Evolutionary conservation across 1,140 invertebrate species (phyloP).

Genomic region (Drosophila arizonae): DNA sequence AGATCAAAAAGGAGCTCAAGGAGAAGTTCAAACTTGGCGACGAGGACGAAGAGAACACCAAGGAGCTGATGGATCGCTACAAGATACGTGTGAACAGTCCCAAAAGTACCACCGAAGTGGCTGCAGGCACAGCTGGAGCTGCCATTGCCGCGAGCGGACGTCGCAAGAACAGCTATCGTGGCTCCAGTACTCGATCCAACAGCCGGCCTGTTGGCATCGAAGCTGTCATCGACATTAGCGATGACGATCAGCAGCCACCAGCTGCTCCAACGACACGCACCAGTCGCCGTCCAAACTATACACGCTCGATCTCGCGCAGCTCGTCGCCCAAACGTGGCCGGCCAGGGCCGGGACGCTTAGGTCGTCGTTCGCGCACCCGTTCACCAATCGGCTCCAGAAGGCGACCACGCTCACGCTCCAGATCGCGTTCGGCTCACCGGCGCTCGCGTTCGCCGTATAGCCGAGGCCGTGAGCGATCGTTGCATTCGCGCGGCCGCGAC

Average conservation of each 20-base stretch:
- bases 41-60: conserved; percentile 74
- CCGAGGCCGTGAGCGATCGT: conserved; percentile 28
- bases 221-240: conserved; percentile 75
- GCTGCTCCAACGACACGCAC: conserved; percentile 14
- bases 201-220: conserved; percentile 20
- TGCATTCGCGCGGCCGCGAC: conserved; percentile 28
- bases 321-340: conserved; percentile 41
- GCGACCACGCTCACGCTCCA: conserved; percentile 57
- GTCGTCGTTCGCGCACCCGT: conserved; percentile 43
- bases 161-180: conserved; percentile 54
- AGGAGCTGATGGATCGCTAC: conserved; percentile 73
- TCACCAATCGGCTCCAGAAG: conserved; percentile 47
- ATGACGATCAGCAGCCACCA: conserved; percentile 57
- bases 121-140: background rate
- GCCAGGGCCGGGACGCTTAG: conserved; percentile 15
- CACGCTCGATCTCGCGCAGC: conserved; percentile 32
- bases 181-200: conserved; percentile 34
- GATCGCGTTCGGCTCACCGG: conserved; percentile 44
- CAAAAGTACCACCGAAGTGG: background rate
- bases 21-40: conserved; percentile 84
- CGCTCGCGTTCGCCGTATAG: conserved; percentile 54
- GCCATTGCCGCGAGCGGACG: conserved; percentile 2
- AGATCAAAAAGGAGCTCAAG: conserved; percentile 84
- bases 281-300: conserved; percentile 19
- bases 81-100: conserved; percentile 62